Base-by-base conservation (phyloP, 2,113 vertebrate genomes). In the Emberiza fucata region DNA sequence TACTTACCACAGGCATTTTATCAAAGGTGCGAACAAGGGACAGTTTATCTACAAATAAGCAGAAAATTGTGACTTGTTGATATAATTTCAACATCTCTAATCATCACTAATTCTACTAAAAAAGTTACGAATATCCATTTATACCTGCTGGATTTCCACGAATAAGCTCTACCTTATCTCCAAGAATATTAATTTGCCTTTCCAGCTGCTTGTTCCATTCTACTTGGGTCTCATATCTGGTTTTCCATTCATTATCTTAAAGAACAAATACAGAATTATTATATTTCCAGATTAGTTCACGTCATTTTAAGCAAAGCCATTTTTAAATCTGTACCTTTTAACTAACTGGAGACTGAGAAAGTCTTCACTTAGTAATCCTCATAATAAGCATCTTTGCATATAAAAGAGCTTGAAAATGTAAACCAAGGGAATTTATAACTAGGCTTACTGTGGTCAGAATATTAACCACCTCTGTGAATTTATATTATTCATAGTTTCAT, bases 191-290 rank as follows among this genome's bases (percentile, higher is more conserved):
- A 84, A 98, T 98, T 94, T 99, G 99, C n/a, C 98, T 98, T 90
- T 98, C 96, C 88, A 99, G 76, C 81, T 99, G 98, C 85, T 97
- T 97, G 56, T 99, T 99, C 45, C 99, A 39, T 96, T 99, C 99
- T 69, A 96, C 63, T 97, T 99, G 98, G 9, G 98, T 98, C 92
- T 99, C 98, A 65, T 98, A 99, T 86, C 98, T 98, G 10, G 98
- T 98, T 97, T 98, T 99, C 99, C 99, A 99, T 93, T 99, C 98
- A 95, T 97, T 98, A 82, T 96, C 98, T 98, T 88, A 78, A 57
- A 72, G 84, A 84, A 77, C 12, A 94, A 86, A 88, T 63, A 71
- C 29, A 86, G 68, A 53, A 64, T 80, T 84, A 90, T 33, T 57
- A 14, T 72, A 29, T 83, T 85, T 71, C 28, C 42, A 40, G 13